Evolutionary conservation across 2,888 invertebrate genomes (phyloP).

Genomic region (Tridacna gigas): DNA sequence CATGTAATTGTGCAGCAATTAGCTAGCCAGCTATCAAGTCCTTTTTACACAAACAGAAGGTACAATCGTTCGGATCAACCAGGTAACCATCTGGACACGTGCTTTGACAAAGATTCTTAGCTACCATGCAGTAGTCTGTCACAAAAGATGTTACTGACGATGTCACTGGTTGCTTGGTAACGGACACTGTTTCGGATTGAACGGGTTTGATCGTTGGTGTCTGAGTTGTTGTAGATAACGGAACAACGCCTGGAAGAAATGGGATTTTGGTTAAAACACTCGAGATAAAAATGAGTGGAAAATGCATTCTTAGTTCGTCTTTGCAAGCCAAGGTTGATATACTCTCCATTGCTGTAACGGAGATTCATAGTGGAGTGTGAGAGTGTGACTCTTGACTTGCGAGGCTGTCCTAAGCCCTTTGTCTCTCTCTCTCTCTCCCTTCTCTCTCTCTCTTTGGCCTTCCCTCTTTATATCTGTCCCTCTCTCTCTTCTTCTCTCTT

Average conservation of each 20-base stretch:
- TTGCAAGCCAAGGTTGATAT: neutral
- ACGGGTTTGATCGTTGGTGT: neutral
- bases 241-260: neutral
- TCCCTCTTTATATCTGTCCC: no score
- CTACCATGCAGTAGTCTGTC: conserved; percentile 40
- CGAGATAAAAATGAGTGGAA: neutral
- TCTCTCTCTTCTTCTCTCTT: no score
- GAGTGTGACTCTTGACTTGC: no score
- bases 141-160: neutral
- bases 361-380: no score
- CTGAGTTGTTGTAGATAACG: neutral
- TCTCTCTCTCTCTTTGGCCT: no score
- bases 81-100: conserved; percentile 61
- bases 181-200: neutral
- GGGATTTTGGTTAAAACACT: neutral
- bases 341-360: neutral
- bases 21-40: conserved; percentile 19
- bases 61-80: conserved; percentile 63
- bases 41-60: conserved; percentile 64
- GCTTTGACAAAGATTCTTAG: conserved; percentile 51
- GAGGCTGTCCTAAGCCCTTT: no score
- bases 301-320: neutral
- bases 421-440: no score
- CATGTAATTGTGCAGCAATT: no score
- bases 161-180: neutral